A percentile compares a stretch with the other conserved stretches of the same genome.
These are phyloP conservation scores for Stictocephala bisonia DNA, from an alignment of 2,888 invertebrate species.

Conservation along the genomic window DNA sequence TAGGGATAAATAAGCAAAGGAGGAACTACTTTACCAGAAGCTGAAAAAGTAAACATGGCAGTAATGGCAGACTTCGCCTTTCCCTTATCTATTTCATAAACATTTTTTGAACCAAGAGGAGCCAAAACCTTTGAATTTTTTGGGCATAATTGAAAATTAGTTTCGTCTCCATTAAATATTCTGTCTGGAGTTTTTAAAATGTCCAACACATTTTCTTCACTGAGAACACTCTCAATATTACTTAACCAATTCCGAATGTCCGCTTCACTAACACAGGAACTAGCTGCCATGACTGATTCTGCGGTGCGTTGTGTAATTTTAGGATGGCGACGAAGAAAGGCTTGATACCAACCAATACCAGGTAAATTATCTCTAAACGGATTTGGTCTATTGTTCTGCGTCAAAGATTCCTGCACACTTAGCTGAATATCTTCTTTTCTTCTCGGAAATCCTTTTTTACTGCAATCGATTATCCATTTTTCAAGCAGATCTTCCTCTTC, in stretches of 20 bases:
- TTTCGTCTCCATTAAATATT: slow-evolving; percentile 62
- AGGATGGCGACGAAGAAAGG: slow-evolving; percentile 60
- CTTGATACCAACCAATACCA: slow-evolving; percentile 60
- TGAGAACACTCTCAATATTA: slow-evolving; percentile 58
- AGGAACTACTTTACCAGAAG: slow-evolving; percentile 61
- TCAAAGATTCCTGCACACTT: slow-evolving; percentile 53
- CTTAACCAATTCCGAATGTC: slow-evolving; percentile 61
- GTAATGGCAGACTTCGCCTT: slow-evolving; percentile 62
- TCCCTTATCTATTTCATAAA: slow-evolving; percentile 63
- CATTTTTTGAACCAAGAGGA: slow-evolving; percentile 56
- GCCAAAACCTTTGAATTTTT: slow-evolving; percentile 59
- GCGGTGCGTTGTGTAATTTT: slow-evolving; percentile 56
- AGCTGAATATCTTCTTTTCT: slow-evolving; percentile 56
- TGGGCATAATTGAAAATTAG: slow-evolving; percentile 61
- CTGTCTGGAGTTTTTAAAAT: slow-evolving; percentile 60
- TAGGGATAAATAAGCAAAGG: slow-evolving; percentile 63
- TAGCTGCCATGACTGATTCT: slow-evolving; percentile 61
- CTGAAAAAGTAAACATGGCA: slow-evolving; percentile 63
- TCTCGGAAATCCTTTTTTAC: slow-evolving; percentile 61
- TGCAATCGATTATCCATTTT: slow-evolving; percentile 59
- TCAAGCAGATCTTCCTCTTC: slow-evolving; percentile 60
- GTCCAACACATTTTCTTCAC: slow-evolving; percentile 55
- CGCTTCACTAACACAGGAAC: slow-evolving; percentile 60
- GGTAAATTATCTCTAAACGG: slow-evolving; percentile 60
- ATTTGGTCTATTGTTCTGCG: slow-evolving; percentile 54